phyloP scores from a whole-genome alignment of 2,888 invertebrate species.

The Lasioglossum villosulum region DNA sequence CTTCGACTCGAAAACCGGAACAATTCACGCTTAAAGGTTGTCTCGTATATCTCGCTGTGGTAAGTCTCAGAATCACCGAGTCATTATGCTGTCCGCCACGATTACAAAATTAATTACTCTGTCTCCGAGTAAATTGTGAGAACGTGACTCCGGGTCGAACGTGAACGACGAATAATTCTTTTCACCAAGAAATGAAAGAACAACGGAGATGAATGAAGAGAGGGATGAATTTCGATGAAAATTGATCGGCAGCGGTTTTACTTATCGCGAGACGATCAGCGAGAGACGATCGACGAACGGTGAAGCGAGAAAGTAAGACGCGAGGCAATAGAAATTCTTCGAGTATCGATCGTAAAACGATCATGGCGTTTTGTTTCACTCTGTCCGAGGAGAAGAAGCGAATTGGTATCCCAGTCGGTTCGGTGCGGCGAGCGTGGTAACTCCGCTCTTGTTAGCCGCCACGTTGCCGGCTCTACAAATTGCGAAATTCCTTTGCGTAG shows the following conservation, averaged over 20 bases:
- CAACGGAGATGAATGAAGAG: background rate
- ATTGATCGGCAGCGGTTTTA: background rate
- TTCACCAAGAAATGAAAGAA: background rate
- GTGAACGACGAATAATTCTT: background rate
- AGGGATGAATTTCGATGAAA: background rate
- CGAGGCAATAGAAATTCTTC: conserved; percentile 45
- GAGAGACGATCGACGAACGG: background rate
- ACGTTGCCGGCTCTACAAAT: conserved; percentile 72
- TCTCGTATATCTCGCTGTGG: background rate
- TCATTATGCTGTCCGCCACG: background rate
- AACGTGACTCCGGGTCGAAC: background rate
- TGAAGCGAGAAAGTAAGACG: background rate
- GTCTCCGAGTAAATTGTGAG: background rate
- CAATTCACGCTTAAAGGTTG: background rate
- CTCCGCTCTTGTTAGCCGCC: conserved; percentile 67
- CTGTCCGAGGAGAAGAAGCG: conserved; percentile 55
- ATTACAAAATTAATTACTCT: background rate
- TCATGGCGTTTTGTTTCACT: conserved; percentile 29
- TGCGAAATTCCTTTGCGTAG: conserved; percentile 78
- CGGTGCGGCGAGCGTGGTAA: conserved; percentile 52
- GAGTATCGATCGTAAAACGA: conserved; percentile 50
- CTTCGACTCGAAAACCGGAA: conserved; percentile 16
- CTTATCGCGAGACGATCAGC: background rate
- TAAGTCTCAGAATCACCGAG: background rate
- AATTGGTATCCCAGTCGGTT: conserved; percentile 64